phyloP scores from a whole-genome alignment of 2,113 vertebrate species.

The Aramus guarauna region DNA sequence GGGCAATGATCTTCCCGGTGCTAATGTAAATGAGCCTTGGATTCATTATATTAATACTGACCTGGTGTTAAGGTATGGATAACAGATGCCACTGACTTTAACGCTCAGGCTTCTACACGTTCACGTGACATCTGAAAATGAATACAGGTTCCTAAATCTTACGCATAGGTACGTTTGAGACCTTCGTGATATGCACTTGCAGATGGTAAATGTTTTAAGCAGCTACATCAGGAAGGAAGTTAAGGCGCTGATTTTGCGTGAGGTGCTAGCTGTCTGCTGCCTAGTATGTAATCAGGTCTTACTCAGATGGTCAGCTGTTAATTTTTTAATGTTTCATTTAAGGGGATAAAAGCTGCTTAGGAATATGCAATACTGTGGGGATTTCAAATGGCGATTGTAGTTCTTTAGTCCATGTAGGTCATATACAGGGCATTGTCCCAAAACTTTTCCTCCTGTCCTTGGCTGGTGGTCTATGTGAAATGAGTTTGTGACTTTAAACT shows the following conservation, averaged over 20 bases:
- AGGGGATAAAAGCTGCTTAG: neutral
- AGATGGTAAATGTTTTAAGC: neutral
- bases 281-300: neutral
- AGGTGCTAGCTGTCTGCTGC: neutral
- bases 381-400: neutral
- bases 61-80: neutral
- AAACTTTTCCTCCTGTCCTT: neutral
- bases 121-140: neutral
- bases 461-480: neutral
- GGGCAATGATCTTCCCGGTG: neutral
- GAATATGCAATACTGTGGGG: neutral
- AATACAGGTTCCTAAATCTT: neutral
- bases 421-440: neutral
- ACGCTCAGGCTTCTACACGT: neutral
- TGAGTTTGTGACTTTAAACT: neutral
- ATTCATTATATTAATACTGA: neutral
- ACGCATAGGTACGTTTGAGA: neutral
- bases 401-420: neutral
- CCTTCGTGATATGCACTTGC: fast-evolving
- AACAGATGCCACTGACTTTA: neutral
- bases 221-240: neutral
- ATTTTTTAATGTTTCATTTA: neutral
- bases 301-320: neutral
- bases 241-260: neutral
- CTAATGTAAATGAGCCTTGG: neutral